Evolutionary conservation across 2,113 vertebrate species (phyloP).

Genomic region (Butorides virescens): DNA sequence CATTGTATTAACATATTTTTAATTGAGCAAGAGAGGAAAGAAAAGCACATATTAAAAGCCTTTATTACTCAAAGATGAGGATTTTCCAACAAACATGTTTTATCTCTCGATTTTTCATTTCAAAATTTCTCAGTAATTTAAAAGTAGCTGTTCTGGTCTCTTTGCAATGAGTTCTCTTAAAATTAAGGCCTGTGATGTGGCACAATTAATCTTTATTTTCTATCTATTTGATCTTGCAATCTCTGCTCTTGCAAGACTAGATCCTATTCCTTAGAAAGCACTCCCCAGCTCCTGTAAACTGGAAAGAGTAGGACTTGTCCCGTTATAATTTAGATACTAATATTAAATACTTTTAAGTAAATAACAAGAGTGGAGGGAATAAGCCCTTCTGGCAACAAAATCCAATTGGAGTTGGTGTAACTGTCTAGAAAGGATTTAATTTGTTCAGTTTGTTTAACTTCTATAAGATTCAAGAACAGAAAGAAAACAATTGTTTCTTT

Average conservation of each 20-base stretch:
- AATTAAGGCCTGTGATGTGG: neutral
- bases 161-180: neutral
- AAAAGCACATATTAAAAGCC: constrained; percentile 15
- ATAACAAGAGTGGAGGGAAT: neutral
- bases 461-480: neutral
- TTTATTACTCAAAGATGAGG: constrained; percentile 34
- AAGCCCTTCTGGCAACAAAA: neutral
- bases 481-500: neutral
- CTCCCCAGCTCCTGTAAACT: neutral
- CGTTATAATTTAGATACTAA: neutral
- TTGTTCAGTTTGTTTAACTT: neutral
- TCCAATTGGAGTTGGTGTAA: neutral
- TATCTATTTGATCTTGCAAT: neutral
- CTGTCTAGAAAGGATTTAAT: neutral
- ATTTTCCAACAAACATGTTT: neutral
- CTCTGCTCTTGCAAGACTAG: neutral
- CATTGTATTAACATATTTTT: constrained; percentile 62
- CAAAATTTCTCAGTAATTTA: neutral
- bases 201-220: neutral
- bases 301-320: neutral
- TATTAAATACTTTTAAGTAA: neutral
- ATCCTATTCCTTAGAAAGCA: neutral
- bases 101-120: neutral
- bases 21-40: constrained; percentile 42
- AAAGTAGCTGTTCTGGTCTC: neutral